These are phyloP conservation scores for Cydia amplana DNA, from an alignment of 1,140 invertebrate genomes.

Conservation along the genomic window DNA sequence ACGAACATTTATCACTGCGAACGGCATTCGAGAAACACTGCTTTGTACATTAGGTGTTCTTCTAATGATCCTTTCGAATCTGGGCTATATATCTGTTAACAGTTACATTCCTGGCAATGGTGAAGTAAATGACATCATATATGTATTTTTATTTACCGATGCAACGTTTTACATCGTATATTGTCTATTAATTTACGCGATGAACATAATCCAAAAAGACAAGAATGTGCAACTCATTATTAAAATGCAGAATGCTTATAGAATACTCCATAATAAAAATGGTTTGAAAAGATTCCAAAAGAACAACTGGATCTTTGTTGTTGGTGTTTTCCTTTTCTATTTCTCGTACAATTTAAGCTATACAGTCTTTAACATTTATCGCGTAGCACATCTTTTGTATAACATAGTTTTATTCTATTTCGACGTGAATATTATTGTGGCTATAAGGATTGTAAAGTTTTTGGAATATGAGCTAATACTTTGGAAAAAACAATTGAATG, in stretches of 20 bases:
- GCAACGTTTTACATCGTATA: neutral
- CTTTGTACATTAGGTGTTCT: neutral
- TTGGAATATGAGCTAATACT: neutral
- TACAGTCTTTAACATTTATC: neutral
- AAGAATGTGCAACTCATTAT: neutral
- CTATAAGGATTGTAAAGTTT: slow-evolving; percentile 24
- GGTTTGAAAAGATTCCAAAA: neutral
- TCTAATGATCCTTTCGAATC: neutral
- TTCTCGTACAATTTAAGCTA: neutral
- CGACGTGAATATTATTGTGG: slow-evolving; percentile 25
- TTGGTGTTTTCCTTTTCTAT: neutral
- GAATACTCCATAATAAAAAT: neutral
- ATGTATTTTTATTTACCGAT: neutral
- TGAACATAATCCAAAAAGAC: neutral
- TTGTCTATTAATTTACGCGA: neutral
- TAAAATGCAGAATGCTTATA: neutral
- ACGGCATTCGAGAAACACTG: neutral
- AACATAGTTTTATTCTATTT: slow-evolving; percentile 12
- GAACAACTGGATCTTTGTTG: neutral
- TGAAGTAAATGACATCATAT: neutral
- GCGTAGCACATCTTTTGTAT: neutral
- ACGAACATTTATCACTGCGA: neutral
- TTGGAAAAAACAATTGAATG: slow-evolving; percentile 16
- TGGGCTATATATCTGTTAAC: neutral
- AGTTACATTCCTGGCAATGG: neutral